A percentile compares a stretch with the other conserved stretches of the same genome.
phyloP scores from a whole-genome alignment of 92 coral and sea anemone genomes.

The Epizoanthus rinbou region DNA sequence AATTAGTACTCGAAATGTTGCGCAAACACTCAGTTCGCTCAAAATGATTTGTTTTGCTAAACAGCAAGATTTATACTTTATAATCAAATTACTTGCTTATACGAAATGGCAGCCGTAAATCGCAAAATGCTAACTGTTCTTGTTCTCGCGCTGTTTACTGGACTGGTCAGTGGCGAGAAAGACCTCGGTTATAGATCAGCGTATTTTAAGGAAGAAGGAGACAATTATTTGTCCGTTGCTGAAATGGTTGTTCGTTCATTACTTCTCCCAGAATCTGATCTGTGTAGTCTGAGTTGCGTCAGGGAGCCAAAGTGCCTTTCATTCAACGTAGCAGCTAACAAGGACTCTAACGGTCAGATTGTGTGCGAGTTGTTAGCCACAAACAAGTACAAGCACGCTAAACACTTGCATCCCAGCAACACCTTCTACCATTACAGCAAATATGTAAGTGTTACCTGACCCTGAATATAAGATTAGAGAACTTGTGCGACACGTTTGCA shows the following conservation, averaged over 20 bases:
- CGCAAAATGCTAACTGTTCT: not conserved
- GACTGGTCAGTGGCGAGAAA: not conserved
- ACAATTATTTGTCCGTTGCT: not conserved
- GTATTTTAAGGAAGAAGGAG: not conserved
- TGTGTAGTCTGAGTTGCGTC: constrained; percentile 4
- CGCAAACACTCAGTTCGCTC: too few relatives aligned
- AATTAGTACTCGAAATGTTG: too few relatives aligned
- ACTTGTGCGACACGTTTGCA: too few relatives aligned
- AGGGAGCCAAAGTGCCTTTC: not conserved
- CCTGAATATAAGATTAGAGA: too few relatives aligned
- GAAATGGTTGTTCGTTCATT: not conserved
- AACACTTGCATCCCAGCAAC: constrained; percentile 18
- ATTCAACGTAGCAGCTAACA: not conserved
- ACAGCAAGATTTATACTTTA: too few relatives aligned
- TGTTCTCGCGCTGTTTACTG: not conserved
- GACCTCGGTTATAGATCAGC: not conserved
- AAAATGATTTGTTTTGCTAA: too few relatives aligned
- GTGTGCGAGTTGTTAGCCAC: constrained; percentile 4
- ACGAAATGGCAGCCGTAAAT: too few relatives aligned
- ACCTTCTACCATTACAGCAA: constrained; percentile 46
- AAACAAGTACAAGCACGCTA: constrained; percentile 5
- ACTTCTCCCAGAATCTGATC: not conserved
- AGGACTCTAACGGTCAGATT: not conserved
- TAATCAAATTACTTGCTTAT: too few relatives aligned
- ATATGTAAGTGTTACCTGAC: constrained; percentile 20